Evolutionary conservation across 92 coral and sea anemone species (phyloP).

Genomic region (Anthopleura xanthogrammica): DNA sequence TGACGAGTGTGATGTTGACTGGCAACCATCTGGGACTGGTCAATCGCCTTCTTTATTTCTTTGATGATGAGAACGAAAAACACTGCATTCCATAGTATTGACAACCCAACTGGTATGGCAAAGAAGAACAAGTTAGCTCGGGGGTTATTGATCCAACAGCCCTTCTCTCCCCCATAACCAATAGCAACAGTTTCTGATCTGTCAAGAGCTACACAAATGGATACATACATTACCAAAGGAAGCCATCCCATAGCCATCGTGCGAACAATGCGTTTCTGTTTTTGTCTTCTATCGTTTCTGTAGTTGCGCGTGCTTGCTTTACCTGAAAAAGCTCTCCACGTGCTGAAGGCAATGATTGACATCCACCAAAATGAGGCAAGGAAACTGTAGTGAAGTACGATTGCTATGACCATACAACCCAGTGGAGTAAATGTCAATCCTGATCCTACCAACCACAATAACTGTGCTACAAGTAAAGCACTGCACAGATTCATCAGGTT

Average conservation of each 20-base stretch:
- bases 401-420: constrained; percentile 44
- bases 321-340: constrained; percentile 51
- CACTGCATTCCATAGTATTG: constrained; percentile 43
- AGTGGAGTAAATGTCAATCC: constrained; percentile 1
- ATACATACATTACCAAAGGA: constrained; percentile 38
- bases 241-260: constrained; percentile 47
- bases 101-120: constrained; percentile 46
- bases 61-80: constrained; percentile 48
- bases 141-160: constrained; percentile 59
- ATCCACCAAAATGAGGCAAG: constrained; percentile 58
- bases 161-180: constrained; percentile 53
- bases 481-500: constrained; percentile 27
- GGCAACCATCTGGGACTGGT: constrained; percentile 21
- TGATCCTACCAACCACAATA: constrained; percentile 27
- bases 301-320: background rate
- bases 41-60: constrained; percentile 21
- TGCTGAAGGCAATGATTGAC: constrained; percentile 66
- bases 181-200: constrained; percentile 35
- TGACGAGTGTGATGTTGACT: constrained; percentile 11
- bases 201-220: constrained; percentile 45
- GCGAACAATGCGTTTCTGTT: background rate
- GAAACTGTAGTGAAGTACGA: constrained; percentile 44
- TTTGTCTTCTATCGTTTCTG: background rate
- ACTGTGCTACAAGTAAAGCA: constrained; percentile 12
- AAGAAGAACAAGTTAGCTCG: constrained; percentile 35